Evolutionary conservation across 2,113 vertebrate species (phyloP).

Genomic region (Hepsetus odoe): DNA sequence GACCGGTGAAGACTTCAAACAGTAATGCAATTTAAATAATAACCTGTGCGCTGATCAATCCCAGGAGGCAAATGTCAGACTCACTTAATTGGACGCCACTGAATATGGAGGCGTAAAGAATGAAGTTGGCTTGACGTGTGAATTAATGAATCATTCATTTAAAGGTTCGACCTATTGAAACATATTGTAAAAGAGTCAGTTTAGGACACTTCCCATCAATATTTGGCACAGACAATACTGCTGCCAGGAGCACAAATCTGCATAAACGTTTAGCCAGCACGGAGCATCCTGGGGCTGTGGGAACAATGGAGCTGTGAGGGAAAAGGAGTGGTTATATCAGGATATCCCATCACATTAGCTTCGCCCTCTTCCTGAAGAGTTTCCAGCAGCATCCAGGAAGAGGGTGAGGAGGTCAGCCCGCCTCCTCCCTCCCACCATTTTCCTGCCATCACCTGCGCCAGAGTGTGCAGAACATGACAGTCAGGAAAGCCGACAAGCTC

Average conservation of each 20-base stretch:
- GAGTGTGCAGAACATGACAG: conserved; percentile 58
- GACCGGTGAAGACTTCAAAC: too few relatives aligned
- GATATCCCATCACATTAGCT: conserved; percentile 75
- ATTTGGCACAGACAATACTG: neutral
- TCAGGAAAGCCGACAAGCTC: neutral
- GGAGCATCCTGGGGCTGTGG: conserved; percentile 54
- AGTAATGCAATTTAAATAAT: too few relatives aligned
- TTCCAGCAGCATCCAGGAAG: conserved; percentile 67
- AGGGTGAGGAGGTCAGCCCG: conserved; percentile 67
- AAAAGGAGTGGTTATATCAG: conserved; percentile 67
- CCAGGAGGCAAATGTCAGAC: too few relatives aligned
- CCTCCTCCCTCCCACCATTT: conserved; percentile 68
- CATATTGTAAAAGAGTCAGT: neutral
- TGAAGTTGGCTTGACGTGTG: neutral
- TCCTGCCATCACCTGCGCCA: conserved; percentile 71
- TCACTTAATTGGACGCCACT: too few relatives aligned
- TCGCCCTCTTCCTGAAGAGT: conserved; percentile 69
- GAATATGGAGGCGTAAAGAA: neutral
- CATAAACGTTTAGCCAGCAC: conserved; percentile 3
- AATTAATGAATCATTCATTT: neutral
- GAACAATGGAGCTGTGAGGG: conserved; percentile 62
- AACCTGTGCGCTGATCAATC: too few relatives aligned
- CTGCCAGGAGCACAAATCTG: neutral
- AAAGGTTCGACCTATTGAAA: neutral
- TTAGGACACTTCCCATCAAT: neutral